A percentile compares a stretch with the other conserved stretches of the same genome.
These are phyloP conservation scores for Latheticus oryzae DNA, from an alignment of 2,888 invertebrate genomes.

Conservation along the genomic window DNA sequence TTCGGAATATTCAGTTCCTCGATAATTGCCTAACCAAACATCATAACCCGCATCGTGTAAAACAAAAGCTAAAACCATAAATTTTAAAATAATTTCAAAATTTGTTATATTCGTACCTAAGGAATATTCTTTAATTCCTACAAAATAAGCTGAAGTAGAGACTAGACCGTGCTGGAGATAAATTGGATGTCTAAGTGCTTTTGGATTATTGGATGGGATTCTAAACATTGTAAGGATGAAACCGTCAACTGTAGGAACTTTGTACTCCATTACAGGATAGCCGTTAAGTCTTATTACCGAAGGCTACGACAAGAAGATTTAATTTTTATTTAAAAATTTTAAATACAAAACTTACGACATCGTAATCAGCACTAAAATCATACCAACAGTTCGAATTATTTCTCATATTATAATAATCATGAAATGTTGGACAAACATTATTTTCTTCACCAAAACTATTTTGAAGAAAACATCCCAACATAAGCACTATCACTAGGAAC, in stretches of 20 bases:
- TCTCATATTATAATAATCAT: constrained; percentile 60
- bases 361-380: constrained; percentile 57
- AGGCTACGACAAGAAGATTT: too few relatives aligned
- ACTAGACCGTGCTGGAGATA: constrained; percentile 62
- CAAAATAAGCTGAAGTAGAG: constrained; percentile 57
- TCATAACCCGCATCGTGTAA: constrained; percentile 69
- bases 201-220: constrained; percentile 58
- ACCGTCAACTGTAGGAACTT: constrained; percentile 66
- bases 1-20: constrained; percentile 61
- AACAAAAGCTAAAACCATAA: constrained; percentile 56
- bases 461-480: constrained; percentile 17
- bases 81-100: not conserved
- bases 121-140: constrained; percentile 59
- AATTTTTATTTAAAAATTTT: too few relatives aligned
- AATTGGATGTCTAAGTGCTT: constrained; percentile 55
- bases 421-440: constrained; percentile 61
- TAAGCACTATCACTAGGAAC: constrained; percentile 35
- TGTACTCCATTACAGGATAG: constrained; percentile 64
- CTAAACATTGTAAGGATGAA: constrained; percentile 66
- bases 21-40: constrained; percentile 69
- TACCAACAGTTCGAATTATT: constrained; percentile 62
- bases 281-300: constrained; percentile 65
- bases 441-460: constrained; percentile 46
- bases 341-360: constrained; percentile 56
- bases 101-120: constrained; percentile 51